Conservation (phyloP, 2,888 invertebrate species). For the Cristatella mucedo region DNA sequence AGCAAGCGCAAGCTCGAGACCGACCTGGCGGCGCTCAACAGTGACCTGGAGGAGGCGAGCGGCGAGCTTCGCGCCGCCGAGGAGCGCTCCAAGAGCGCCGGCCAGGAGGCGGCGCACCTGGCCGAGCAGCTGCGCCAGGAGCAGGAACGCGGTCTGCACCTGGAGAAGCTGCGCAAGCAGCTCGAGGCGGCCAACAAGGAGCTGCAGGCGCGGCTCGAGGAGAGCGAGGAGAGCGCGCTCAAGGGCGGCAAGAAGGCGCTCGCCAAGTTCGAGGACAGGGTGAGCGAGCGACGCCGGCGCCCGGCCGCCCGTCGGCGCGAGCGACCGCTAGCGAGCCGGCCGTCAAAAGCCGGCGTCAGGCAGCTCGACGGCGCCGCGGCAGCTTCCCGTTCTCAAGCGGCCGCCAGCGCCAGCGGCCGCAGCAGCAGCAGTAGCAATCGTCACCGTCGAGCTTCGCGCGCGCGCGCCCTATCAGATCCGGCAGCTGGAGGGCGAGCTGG, state of each 20-base stretch:
- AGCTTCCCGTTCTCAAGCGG: no score
- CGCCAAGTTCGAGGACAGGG: constrained; percentile 79
- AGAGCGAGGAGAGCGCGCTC: constrained; percentile 88
- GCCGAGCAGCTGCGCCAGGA: constrained; percentile 97
- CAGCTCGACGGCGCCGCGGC: no score
- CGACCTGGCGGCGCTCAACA: constrained; percentile 73
- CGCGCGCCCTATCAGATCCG: no score
- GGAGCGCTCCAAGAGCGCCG: constrained; percentile 46
- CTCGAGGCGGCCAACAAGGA: constrained; percentile 97
- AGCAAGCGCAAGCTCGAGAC: constrained; percentile 99
- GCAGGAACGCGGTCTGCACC: constrained; percentile 94
- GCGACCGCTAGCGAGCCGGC: no score
- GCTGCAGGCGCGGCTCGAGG: constrained; percentile 65
- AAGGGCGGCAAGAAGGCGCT: constrained; percentile 99
- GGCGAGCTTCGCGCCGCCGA: constrained; percentile 97
- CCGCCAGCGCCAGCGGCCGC: no score
- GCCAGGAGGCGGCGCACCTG: constrained; percentile 74
- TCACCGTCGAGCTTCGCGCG: no score
- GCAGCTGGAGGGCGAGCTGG: constrained; percentile 58
- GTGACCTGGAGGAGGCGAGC: constrained; percentile 93
- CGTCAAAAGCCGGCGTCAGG: no score
- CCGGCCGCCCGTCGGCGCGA: no score
- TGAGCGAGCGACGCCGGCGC: constrained; percentile 14
- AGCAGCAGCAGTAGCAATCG: no score
- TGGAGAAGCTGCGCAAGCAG: constrained; percentile 94